Percentiles rank a stretch among this genome's conserved stretches.
Evolutionary conservation across 2,113 vertebrate species (phyloP).

Genomic region (Corvus moneduloides): DNA sequence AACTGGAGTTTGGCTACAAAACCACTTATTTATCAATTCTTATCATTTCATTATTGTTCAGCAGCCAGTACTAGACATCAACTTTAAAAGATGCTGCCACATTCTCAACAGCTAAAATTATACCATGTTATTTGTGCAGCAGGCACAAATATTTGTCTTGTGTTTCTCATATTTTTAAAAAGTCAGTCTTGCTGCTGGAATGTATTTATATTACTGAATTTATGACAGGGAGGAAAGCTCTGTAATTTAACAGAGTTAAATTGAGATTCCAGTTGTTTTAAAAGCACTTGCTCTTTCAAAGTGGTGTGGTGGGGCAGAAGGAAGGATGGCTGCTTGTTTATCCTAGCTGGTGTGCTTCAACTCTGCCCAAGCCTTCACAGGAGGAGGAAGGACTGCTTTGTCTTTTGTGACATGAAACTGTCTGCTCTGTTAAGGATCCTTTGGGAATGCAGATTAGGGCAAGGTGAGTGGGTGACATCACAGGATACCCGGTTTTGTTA

Average conservation of each 20-base stretch:
- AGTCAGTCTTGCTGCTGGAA: not conserved
- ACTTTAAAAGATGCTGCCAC: not conserved
- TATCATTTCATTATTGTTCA: not conserved
- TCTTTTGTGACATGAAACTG: not conserved
- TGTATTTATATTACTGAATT: constrained; percentile 12
- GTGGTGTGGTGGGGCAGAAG: not conserved
- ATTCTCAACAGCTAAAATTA: not conserved
- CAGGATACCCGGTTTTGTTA: rapidly evolving
- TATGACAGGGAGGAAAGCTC: not conserved
- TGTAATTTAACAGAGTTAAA: not conserved
- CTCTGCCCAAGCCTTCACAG: not conserved
- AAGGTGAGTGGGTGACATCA: not conserved
- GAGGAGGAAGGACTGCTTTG: not conserved
- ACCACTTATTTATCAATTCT: not conserved
- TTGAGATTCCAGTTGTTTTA: not conserved
- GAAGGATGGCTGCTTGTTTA: not conserved
- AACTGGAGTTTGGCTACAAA: not conserved
- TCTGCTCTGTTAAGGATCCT: not conserved
- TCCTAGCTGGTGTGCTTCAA: not conserved
- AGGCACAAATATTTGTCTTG: not conserved
- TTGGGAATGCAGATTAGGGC: not conserved
- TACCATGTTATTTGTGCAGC: not conserved
- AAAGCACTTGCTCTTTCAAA: not conserved
- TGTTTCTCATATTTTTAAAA: not conserved
- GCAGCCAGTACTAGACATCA: not conserved